Percentiles rank a stretch among this genome's conserved stretches.
These are phyloP conservation scores for Calyptommatus sinebrachiatus DNA, from an alignment of 2,113 vertebrate species.

Conservation along the genomic window DNA sequence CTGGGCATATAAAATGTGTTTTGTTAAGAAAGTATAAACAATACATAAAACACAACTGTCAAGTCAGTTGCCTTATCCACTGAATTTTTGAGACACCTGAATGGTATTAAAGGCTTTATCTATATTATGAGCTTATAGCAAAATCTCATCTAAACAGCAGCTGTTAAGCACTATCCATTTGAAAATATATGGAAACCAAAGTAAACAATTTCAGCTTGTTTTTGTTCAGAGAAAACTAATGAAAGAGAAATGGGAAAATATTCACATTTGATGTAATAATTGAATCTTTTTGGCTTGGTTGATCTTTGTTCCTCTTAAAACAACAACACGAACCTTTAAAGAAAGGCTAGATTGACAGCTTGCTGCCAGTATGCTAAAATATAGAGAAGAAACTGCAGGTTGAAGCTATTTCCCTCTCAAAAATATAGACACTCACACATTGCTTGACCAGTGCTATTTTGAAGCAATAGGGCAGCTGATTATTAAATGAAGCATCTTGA, in stretches of 20 bases:
- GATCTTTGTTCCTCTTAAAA: no score
- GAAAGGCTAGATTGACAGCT: no score
- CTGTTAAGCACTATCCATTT: not conserved
- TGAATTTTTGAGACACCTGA: slow-evolving; percentile 2
- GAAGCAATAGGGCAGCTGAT: no score
- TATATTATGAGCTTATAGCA: not conserved
- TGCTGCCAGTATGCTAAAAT: no score
- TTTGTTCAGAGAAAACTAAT: not conserved
- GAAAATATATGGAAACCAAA: not conserved
- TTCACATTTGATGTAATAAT: no score
- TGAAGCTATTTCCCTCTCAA: no score
- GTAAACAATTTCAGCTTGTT: not conserved
- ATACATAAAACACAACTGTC: slow-evolving; percentile 24
- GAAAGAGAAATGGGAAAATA: not conserved
- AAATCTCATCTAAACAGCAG: not conserved
- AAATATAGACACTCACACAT: no score
- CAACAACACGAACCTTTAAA: no score
- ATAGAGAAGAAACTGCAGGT: no score
- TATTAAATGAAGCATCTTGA: not conserved
- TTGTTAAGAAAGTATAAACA: not conserved
- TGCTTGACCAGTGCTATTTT: no score
- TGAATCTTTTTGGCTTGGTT: no score
- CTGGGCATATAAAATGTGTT: not conserved
- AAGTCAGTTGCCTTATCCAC: slow-evolving; percentile 19
- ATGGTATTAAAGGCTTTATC: slow-evolving; percentile 17